Evolutionary conservation across 2,797 vertebrate species (phyloP).

Genomic region (Xenentodon cancila): DNA sequence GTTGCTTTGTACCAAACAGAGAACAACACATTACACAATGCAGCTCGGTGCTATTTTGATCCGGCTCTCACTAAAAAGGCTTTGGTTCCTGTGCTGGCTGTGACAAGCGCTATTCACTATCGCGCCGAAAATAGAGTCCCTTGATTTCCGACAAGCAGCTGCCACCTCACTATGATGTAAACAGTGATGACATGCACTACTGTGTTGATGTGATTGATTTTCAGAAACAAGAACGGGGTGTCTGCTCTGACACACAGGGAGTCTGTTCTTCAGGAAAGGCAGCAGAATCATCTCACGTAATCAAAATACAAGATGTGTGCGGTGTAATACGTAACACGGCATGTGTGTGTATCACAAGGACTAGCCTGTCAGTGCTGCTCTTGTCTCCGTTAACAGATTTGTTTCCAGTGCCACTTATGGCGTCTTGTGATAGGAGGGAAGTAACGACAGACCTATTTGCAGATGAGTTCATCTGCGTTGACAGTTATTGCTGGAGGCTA

Average conservation of each 20-base stretch:
- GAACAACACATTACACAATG: slow-evolving; percentile 79
- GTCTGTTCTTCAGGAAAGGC: slow-evolving; percentile 45
- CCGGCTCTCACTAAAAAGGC: slow-evolving; percentile 46
- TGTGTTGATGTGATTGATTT: slow-evolving; percentile 50
- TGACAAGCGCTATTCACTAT: slow-evolving; percentile 51
- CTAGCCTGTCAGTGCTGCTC: background rate
- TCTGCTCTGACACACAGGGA: slow-evolving; percentile 51
- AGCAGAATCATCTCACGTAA: slow-evolving; percentile 9
- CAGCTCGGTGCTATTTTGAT: slow-evolving; percentile 74
- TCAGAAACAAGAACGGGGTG: slow-evolving; percentile 30
- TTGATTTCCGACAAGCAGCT: slow-evolving; percentile 30
- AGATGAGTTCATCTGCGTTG: slow-evolving; percentile 50
- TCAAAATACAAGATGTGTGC: slow-evolving; percentile 10
- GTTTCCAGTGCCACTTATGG: slow-evolving; percentile 29
- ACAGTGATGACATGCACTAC: slow-evolving; percentile 26
- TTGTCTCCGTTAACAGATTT: slow-evolving; percentile 7
- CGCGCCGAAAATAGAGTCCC: slow-evolving; percentile 37
- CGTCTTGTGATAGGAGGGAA: slow-evolving; percentile 34
- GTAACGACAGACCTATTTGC: slow-evolving; percentile 49
- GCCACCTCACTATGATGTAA: slow-evolving; percentile 32
- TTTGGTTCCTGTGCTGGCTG: slow-evolving; percentile 30
- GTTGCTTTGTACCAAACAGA: slow-evolving; percentile 61
- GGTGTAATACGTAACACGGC: slow-evolving; percentile 10
- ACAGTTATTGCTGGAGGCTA: slow-evolving; percentile 44
- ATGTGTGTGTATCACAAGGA: background rate